Conservation (phyloP, 2,888 invertebrate genomes). For the Protophormia terraenovae region DNA sequence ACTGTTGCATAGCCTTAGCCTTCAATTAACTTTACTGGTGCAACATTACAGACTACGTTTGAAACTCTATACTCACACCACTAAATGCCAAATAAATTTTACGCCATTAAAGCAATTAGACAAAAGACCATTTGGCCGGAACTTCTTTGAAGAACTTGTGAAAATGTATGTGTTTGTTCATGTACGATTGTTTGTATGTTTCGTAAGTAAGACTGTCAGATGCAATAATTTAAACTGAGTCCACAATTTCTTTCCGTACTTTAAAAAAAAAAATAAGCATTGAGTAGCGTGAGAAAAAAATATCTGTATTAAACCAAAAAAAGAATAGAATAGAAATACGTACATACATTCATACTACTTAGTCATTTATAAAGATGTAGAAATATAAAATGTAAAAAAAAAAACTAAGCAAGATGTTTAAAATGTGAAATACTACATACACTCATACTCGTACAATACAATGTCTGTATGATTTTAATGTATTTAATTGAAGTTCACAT, state of each 20-base stretch:
- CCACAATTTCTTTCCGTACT: slow-evolving; percentile 2
- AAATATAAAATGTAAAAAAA: not conserved
- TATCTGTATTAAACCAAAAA: not conserved
- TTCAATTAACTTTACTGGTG: not conserved
- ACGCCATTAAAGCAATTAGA: slow-evolving; percentile 42
- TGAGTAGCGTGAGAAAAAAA: slow-evolving; percentile 43
- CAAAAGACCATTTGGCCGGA: slow-evolving; percentile 29
- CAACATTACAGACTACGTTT: not conserved
- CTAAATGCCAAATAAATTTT: slow-evolving; percentile 39
- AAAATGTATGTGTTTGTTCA: not conserved
- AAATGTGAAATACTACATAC: slow-evolving; percentile 27
- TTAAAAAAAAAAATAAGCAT: not conserved
- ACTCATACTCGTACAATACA: not conserved
- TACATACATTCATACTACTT: too few species aligned
- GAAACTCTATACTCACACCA: slow-evolving; percentile 14
- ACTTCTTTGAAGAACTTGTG: slow-evolving; percentile 18
- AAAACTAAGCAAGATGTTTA: slow-evolving; percentile 12
- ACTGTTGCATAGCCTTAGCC: not conserved
- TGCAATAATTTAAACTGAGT: slow-evolving; percentile 20
- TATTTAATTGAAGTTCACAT: slow-evolving; percentile 43
- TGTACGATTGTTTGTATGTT: not conserved
- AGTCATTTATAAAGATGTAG: not conserved
- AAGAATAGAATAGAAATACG: too few species aligned
- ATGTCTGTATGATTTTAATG: slow-evolving; percentile 4
- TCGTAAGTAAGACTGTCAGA: slow-evolving; percentile 18